These are phyloP conservation scores for Sphinx pinastri DNA, from an alignment of 2,888 invertebrate species.

Conservation along the genomic window DNA sequence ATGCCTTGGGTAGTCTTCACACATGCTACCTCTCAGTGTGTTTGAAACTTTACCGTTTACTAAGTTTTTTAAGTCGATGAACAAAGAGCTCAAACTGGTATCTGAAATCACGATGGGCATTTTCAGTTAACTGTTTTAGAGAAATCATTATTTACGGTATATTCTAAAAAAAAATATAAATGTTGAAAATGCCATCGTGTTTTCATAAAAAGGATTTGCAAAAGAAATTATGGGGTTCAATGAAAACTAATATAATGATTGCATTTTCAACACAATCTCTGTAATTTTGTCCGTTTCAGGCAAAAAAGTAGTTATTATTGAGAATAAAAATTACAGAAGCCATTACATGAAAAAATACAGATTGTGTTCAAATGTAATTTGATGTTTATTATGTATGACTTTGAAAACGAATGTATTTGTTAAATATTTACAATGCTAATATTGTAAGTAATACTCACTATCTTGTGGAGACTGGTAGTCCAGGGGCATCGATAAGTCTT, in stretches of 20 bases:
- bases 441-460: conserved; percentile 62
- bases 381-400: conserved; percentile 15
- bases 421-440: background rate
- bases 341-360: conserved; percentile 24
- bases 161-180: conserved; percentile 47
- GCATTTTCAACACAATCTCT: conserved; percentile 83
- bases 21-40: conserved; percentile 60
- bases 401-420: background rate
- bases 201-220: conserved; percentile 74
- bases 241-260: conserved; percentile 74
- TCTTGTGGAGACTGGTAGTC: conserved; percentile 78
- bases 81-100: conserved; percentile 78
- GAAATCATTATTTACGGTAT: conserved; percentile 34
- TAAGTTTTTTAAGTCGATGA: conserved; percentile 81
- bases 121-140: conserved; percentile 65
- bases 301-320: background rate
- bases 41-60: conserved; percentile 77
- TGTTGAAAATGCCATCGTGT: conserved; percentile 85
- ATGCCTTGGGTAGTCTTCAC: conserved; percentile 64
- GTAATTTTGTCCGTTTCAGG: conserved; percentile 39
- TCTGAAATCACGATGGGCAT: conserved; percentile 85
- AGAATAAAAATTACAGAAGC: background rate
- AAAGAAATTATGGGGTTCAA: conserved; percentile 66
- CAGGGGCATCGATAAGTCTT: conserved; percentile 58
- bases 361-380: conserved; percentile 19